These are phyloP conservation scores for Eulimnadia texana DNA, from an alignment of 1,140 invertebrate genomes.

Conservation along the genomic window DNA sequence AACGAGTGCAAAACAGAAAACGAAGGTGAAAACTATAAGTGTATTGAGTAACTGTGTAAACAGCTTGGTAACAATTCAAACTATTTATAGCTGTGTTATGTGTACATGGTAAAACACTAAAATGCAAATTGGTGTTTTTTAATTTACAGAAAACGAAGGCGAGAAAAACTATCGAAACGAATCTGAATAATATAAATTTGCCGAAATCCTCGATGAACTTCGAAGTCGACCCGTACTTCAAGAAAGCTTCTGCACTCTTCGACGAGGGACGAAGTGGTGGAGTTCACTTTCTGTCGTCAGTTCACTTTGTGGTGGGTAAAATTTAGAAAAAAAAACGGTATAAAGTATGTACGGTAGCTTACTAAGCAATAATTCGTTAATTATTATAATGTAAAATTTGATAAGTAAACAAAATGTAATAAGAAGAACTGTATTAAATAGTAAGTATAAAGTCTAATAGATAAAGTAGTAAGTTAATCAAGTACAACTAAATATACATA, in stretches of 20 bases:
- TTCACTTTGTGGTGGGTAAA: slow-evolving; percentile 23
- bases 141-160: slow-evolving; percentile 15
- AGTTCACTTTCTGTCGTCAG: slow-evolving; percentile 30
- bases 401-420: no score
- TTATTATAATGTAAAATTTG: no score
- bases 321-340: no score
- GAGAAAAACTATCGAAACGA: slow-evolving; percentile 30
- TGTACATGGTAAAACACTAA: neutral
- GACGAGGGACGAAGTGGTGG: slow-evolving; percentile 32
- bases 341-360: no score
- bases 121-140: slow-evolving; percentile 9
- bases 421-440: no score
- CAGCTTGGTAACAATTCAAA: no score
- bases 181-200: slow-evolving; percentile 31
- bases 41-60: no score
- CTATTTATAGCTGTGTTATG: no score
- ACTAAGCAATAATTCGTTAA: no score
- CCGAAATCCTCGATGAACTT: slow-evolving; percentile 30
- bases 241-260: slow-evolving; percentile 32
- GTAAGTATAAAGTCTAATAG: no score
- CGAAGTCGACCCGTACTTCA: slow-evolving; percentile 34
- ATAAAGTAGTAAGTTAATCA: no score
- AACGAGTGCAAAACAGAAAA: slow-evolving; percentile 29
- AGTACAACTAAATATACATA: neutral
- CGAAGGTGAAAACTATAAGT: slow-evolving; percentile 26